Conservation (phyloP, 2,113 vertebrate genomes). For the Miniopterus natalensis region DNA sequence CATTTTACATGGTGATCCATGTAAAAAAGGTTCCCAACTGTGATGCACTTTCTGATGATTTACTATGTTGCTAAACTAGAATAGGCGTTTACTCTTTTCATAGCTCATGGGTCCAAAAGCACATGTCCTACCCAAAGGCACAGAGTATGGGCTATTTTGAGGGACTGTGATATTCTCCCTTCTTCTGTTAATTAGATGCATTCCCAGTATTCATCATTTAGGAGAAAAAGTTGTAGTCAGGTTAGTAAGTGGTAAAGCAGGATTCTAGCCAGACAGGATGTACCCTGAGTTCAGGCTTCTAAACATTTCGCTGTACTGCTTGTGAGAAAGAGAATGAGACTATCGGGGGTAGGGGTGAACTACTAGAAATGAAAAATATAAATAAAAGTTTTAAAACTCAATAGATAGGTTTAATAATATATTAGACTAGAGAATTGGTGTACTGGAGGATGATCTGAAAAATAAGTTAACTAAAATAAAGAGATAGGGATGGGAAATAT, state of each 20-base stretch:
- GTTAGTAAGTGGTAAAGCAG: not conserved
- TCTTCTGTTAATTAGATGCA: conserved; percentile 40
- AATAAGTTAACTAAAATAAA: conserved; percentile 43
- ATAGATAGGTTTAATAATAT: not conserved
- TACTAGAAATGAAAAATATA: conserved; percentile 24
- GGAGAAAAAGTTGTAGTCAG: not conserved
- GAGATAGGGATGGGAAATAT: not conserved
- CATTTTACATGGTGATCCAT: not conserved
- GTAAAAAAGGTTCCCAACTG: not conserved
- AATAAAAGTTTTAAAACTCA: not conserved
- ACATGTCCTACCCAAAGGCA: conserved; percentile 20
- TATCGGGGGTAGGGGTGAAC: not conserved
- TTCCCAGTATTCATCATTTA: conserved; percentile 18
- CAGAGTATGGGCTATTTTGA: conserved; percentile 41
- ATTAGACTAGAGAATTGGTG: not conserved
- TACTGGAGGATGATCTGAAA: not conserved
- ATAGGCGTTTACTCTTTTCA: conserved; percentile 1
- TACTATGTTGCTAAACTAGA: conserved; percentile 47
- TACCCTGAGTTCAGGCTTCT: not conserved
- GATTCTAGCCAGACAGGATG: not conserved
- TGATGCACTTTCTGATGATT: conserved; percentile 5
- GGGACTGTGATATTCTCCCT: not conserved
- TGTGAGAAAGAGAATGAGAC: conserved; percentile 12
- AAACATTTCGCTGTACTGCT: not conserved
- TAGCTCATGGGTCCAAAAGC: not conserved